A percentile compares a stretch with the other conserved stretches of the same genome.
phyloP scores from a whole-genome alignment of 2,113 vertebrate species.

The Pseudorasbora parva region DNA sequence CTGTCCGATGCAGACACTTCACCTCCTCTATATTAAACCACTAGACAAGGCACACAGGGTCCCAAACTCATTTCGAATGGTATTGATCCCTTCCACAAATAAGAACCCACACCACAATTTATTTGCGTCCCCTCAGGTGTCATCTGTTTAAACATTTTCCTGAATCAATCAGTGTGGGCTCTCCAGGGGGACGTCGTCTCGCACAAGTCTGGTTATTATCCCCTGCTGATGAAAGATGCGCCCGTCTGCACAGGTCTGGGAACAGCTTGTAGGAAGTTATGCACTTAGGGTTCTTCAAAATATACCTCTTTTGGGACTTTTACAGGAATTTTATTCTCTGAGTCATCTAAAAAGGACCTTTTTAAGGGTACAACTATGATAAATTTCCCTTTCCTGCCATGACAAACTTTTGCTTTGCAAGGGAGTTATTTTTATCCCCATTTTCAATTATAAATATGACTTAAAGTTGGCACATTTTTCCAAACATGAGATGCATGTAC shows the following conservation, averaged over 20 bases:
- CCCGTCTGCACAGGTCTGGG: constrained; percentile 22
- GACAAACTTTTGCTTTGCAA: neutral
- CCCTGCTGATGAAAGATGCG: constrained; percentile 51
- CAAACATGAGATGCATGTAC: neutral
- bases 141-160: constrained; percentile 65
- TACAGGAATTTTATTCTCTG: neutral
- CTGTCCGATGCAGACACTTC: constrained; percentile 26
- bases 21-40: constrained; percentile 56
- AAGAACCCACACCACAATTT: constrained; percentile 59
- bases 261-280: constrained; percentile 37
- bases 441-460: neutral
- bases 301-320: constrained; percentile 27
- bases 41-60: constrained; percentile 26
- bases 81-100: constrained; percentile 62
- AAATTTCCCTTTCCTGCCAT: neutral
- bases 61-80: constrained; percentile 61
- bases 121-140: constrained; percentile 61
- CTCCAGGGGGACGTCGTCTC: constrained; percentile 22
- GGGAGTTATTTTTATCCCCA: neutral
- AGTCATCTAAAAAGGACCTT: neutral
- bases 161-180: constrained; percentile 56
- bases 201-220: constrained; percentile 50
- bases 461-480: neutral
- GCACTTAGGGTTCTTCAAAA: constrained; percentile 25
- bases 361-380: neutral